A percentile compares a stretch with the other conserved stretches of the same genome.
phyloP scores from a whole-genome alignment of 1,140 invertebrate species.

The Drosophila trapezifrons region DNA sequence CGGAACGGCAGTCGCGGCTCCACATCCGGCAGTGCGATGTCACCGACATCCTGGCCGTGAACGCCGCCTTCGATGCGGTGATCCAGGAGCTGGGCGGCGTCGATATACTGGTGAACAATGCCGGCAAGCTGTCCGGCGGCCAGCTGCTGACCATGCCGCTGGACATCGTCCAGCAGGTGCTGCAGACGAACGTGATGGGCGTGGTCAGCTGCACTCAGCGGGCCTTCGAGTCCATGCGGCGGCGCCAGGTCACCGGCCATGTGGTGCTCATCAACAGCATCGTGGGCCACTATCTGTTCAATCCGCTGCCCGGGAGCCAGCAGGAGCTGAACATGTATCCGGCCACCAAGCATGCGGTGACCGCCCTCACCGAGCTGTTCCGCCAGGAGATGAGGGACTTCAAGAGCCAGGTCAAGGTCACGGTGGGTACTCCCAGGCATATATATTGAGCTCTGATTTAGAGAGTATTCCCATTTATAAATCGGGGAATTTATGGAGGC shows the following conservation, averaged over 20 bases:
- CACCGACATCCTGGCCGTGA: slow-evolving; percentile 86
- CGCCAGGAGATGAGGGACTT: slow-evolving; percentile 87
- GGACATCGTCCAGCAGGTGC: slow-evolving; percentile 84
- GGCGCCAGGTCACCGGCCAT: slow-evolving; percentile 87
- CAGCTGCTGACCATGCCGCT: slow-evolving; percentile 75
- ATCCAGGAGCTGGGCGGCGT: slow-evolving; percentile 86
- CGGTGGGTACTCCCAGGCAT: slow-evolving; percentile 84
- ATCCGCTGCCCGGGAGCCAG: slow-evolving; percentile 52
- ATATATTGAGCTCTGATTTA: too few species aligned
- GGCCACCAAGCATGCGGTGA: slow-evolving; percentile 89
- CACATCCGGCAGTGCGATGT: slow-evolving; percentile 87
- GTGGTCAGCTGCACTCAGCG: slow-evolving; percentile 88
- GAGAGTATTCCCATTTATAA: too few species aligned
- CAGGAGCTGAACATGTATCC: slow-evolving; percentile 86
- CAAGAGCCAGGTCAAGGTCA: slow-evolving; percentile 88
- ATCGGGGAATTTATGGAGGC: too few species aligned
- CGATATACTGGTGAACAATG: slow-evolving; percentile 91
- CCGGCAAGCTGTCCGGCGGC: slow-evolving; percentile 85
- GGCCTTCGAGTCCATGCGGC: slow-evolving; percentile 88
- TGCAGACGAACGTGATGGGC: slow-evolving; percentile 89
- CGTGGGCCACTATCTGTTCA: slow-evolving; percentile 85
- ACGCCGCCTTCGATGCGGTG: slow-evolving; percentile 87
- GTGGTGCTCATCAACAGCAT: slow-evolving; percentile 90
- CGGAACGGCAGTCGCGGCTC: slow-evolving; percentile 47
- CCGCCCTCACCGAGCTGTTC: slow-evolving; percentile 87